Percentiles rank a stretch among this genome's conserved stretches.
Evolutionary conservation across 2,113 vertebrate species (phyloP).

Genomic region (Pelecanus crispus): DNA sequence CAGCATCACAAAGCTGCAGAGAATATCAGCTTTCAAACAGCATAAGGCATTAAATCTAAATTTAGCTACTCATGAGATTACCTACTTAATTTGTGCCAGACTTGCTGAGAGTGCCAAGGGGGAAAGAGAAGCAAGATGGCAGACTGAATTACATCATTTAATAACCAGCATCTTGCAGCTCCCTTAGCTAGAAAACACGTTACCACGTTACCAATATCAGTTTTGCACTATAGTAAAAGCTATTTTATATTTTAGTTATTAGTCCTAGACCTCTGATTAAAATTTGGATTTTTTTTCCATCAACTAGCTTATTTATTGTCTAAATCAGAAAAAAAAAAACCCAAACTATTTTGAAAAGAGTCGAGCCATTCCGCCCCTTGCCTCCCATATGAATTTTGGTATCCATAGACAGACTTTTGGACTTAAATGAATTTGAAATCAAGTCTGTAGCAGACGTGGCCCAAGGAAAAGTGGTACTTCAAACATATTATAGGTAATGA

Average conservation of each 20-base stretch:
- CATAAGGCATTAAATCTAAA: constrained; percentile 31
- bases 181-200: background rate
- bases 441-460: background rate
- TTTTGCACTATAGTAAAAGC: background rate
- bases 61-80: constrained; percentile 41
- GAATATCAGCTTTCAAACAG: constrained; percentile 43
- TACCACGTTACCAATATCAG: background rate
- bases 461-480: background rate
- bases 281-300: background rate
- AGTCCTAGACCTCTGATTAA: background rate
- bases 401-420: background rate
- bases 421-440: background rate
- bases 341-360: background rate
- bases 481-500: background rate
- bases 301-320: background rate
- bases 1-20: background rate
- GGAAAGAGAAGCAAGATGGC: background rate
- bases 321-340: background rate
- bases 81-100: constrained; percentile 19
- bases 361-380: background rate
- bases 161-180: background rate
- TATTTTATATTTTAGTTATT: background rate
- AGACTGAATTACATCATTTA: background rate
- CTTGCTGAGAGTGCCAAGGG: background rate
- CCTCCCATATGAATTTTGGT: background rate